Evolutionary conservation across 53 echinoderm and acorn worm species (phyloP), one percentile per base, ranked within the genome.

Genomic region (Mesocentrotus franciscanus): DNA sequence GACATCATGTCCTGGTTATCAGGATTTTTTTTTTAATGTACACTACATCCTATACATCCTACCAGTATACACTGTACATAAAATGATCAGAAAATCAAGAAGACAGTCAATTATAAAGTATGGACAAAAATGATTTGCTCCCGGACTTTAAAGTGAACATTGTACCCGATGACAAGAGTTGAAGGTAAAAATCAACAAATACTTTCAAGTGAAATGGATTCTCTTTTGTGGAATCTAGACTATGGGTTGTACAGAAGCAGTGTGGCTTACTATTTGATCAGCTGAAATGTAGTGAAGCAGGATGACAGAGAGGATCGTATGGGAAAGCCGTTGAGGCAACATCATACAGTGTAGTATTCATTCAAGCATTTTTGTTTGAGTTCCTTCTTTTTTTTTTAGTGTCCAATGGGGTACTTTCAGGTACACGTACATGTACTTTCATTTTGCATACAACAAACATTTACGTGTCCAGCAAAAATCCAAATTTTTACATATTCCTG

Each of bases 241-340:
- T 39, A 17, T 76, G 42, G 36, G 18, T 39, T 81, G 36, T 39
- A 39, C 18, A 39, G 42, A 39, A 81, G 20, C 36, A 81, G 8
- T 20, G 81, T 42, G 59, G 56, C 27, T 84, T 29, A 29, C n/a
- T 91, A 66, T 91, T 91, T 91, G 91, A 91, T 91, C 91, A 91
- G 91, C 66, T 91, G 91, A 91, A 24, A 91, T 33, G 91, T 17
- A 91, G 1, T 91, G 91, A 87, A 87, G 87, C 58, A 13, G 2
- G 58, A 87, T 29, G 42, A 8, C 26, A 58, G 87, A 15, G 16
- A 87, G 57, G 27, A 87, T 13, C 58, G 57, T 12, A 87, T 58
- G 10, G 58, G 26, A n/a, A 85, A 57, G n/a, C 58, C 0, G 56
- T 8, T 29, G 58, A 87, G 58, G 87, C 29, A 49, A 79, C 35